Evolutionary conservation across 2,888 invertebrate genomes (phyloP), one percentile per base, ranked within the genome.

Genomic region (Timandra comae): DNA sequence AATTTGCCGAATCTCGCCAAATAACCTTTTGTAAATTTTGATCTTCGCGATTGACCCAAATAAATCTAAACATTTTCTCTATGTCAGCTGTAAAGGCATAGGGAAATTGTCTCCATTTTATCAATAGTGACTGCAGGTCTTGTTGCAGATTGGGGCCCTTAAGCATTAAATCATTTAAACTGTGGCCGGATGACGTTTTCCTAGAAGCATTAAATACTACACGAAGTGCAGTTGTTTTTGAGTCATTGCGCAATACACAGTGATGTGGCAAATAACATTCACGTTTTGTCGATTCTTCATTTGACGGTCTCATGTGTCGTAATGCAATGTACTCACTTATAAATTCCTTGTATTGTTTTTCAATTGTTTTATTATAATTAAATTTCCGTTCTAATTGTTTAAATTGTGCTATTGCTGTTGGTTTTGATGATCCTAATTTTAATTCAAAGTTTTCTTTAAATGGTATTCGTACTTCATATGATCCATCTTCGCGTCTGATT

Each of bases 141-240:
- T 34, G 25, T 25, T 53, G 48, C 12, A 48, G 27, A 11, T 46
- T 48, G 0, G 52, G 48, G 1, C 49, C 51, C 5, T 27, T 31
- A 4, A 34, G 21, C 43, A 52, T 51, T 0, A 51, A 2, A 13
- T 49, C 51, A 33, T 57, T 57, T 2, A 57, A 22, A 7, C 46
- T 46, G 1, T 12, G 26, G 0, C 46, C 40, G 1, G 29, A 33
- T 9, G 33, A 39, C 12, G 43, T 46, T 41, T 34, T 36, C 12
- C 36, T 21, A 1, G 50, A 49, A 7, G 39, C 52, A 30, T 55
- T 49, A 23, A 47, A 52, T 2, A 52, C 51, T 0, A 49, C 52
- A 6, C 52, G 33, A 3, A 39, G 26, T 22, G 36, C 16, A 2
- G 48, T 48, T 1, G 49, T 46, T n/a, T 27, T 35, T 4, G 46